A percentile compares a stretch with the other conserved stretches of the same genome.
These are phyloP conservation scores for Mechanitis mazaeus DNA, from an alignment of 2,888 invertebrate genomes.

Conservation along the genomic window DNA sequence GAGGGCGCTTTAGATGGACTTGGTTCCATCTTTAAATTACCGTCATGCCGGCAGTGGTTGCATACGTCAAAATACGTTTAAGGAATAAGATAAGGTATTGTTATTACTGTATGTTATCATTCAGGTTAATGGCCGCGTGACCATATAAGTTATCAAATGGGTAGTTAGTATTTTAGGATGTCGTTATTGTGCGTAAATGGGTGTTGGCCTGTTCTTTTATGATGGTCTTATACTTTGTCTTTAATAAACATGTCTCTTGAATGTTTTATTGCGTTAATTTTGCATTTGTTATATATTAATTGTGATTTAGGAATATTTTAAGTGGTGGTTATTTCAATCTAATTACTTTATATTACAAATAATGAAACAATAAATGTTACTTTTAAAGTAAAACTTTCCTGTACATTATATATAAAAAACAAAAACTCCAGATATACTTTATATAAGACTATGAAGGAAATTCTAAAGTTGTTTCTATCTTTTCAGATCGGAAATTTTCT, in stretches of 20 bases:
- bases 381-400: too few relatives aligned
- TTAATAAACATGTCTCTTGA: conserved; percentile 12
- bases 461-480: conserved; percentile 46
- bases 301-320: conserved; percentile 2
- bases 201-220: conserved; percentile 16
- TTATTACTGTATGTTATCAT: conserved; percentile 33
- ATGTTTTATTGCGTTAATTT: too few relatives aligned
- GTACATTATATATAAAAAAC: too few relatives aligned
- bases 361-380: too few relatives aligned
- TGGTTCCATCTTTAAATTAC: too few relatives aligned
- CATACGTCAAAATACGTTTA: conserved; percentile 22
- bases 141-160: conserved; percentile 34
- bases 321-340: background rate
- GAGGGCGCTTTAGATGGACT: too few relatives aligned
- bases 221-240: conserved; percentile 26
- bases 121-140: conserved; percentile 32
- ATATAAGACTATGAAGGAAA: background rate
- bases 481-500: conserved; percentile 61
- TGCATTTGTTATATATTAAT: too few relatives aligned
- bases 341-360: too few relatives aligned
- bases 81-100: conserved; percentile 14
- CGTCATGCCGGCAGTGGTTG: background rate
- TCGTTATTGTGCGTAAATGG: conserved; percentile 22
- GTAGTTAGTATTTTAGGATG: conserved; percentile 30
- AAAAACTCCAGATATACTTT: too few relatives aligned